Evolutionary conservation across 1,140 invertebrate species (phyloP).

Genomic region (Leptinotarsa undecemlineata): DNA sequence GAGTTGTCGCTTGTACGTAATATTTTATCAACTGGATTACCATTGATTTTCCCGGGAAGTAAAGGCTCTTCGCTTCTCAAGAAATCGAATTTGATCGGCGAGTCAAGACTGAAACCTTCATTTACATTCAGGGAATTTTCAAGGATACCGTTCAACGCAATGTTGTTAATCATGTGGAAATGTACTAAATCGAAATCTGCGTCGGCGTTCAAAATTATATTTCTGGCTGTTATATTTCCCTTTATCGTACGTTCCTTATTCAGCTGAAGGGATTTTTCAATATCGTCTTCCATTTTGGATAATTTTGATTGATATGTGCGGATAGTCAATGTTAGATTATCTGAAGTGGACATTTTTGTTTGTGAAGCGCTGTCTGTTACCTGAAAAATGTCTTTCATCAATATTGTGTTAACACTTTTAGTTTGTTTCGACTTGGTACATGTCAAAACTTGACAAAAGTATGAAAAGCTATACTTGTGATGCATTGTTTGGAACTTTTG

Average conservation of each 20-base stretch:
- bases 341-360: background rate
- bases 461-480: too few relatives aligned
- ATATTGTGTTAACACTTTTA: too few relatives aligned
- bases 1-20: slow-evolving; percentile 35
- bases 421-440: too few relatives aligned
- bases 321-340: slow-evolving; percentile 13
- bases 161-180: background rate
- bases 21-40: slow-evolving; percentile 36
- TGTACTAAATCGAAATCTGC: slow-evolving; percentile 13
- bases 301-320: slow-evolving; percentile 8
- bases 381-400: background rate
- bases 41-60: slow-evolving; percentile 39
- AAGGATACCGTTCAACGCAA: slow-evolving; percentile 25
- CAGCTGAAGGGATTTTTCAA: slow-evolving; percentile 17
- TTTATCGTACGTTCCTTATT: slow-evolving; percentile 2
- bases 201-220: slow-evolving; percentile 28
- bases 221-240: slow-evolving; percentile 14
- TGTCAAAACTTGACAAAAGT: too few relatives aligned
- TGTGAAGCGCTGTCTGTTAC: background rate
- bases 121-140: slow-evolving; percentile 42
- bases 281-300: slow-evolving; percentile 13
- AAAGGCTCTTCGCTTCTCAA: slow-evolving; percentile 37
- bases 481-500: too few relatives aligned
- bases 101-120: slow-evolving; percentile 33
- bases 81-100: slow-evolving; percentile 35